A percentile compares a stretch with the other conserved stretches of the same genome.
Evolutionary conservation across 2,113 vertebrate species (phyloP).

Genomic region (Leptodactylus fuscus): DNA sequence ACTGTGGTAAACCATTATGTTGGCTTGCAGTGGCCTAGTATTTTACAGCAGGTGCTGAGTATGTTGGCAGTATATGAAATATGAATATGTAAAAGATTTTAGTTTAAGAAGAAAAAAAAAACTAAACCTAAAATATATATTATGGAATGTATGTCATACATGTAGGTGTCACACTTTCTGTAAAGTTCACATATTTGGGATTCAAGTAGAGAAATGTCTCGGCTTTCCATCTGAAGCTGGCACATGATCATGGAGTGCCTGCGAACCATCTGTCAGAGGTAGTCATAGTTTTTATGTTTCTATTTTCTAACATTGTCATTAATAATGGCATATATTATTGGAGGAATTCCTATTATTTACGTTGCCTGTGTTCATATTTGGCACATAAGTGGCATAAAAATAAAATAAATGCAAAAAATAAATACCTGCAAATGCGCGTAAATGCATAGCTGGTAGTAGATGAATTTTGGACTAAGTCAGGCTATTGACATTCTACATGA

Average conservation of each 20-base stretch:
- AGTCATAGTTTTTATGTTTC: background rate
- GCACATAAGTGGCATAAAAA: background rate
- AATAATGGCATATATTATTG: background rate
- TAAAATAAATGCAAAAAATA: too few relatives aligned
- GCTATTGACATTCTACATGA: too few relatives aligned
- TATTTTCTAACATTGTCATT: slow-evolving; percentile 2
- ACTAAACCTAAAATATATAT: background rate
- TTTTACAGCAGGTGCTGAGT: too few relatives aligned
- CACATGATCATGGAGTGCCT: background rate
- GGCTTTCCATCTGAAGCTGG: background rate
- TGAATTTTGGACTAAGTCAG: too few relatives aligned
- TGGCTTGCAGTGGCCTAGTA: too few relatives aligned
- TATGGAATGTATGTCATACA: background rate
- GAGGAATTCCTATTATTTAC: too few relatives aligned
- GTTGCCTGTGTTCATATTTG: background rate
- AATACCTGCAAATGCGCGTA: too few relatives aligned
- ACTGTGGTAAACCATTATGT: too few relatives aligned
- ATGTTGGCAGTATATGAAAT: too few relatives aligned
- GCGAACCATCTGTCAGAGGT: background rate
- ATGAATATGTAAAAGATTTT: too few relatives aligned
- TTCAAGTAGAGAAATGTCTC: background rate
- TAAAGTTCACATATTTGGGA: background rate
- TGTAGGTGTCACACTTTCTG: too few relatives aligned
- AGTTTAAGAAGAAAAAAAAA: background rate
- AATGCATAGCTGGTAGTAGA: background rate